Base-by-base conservation (phyloP, 2,888 invertebrate genomes). In the Aplocera efformata region DNA sequence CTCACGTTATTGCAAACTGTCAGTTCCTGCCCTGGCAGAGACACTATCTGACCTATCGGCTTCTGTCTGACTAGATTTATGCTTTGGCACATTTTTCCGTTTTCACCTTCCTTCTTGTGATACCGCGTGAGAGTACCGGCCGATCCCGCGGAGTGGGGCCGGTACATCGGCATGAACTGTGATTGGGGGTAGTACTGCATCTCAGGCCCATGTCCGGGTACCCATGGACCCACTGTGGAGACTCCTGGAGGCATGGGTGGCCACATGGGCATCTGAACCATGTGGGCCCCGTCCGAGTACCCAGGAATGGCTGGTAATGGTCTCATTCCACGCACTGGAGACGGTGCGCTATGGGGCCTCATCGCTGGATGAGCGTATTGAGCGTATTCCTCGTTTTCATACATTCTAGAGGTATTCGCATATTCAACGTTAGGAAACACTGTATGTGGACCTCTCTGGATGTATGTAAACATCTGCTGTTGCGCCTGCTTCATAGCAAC, bases 401-500 rank as follows among this genome's bases (percentile, higher is more conserved):
- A 81, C 60, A 78, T 63, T 38, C 82, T 70, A 29, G 62, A 58
- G 1, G 70, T 72, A 41, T 62, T 67, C 38, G 63, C 60, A 40
- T 74, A 83, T 23, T 82, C 83, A 6, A 79, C 69, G 40, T 76
- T 79, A 0, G 86, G 85, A 34, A 79, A 85, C n/a, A 84, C 81
- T 0, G 84, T 82, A 34, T 84, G 83, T 0, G 86, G 83, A 24
- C 79, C 76, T 50, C 86, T 64, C 52, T 88, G 88, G 24, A 85
- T 61, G 56, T 85, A 88, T 0, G 76, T 68, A 40, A 79, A 84
- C 85, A 89, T 84, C 45, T 88, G 86, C 44, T 88, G 88, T 51
- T 89, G 89, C 0, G 89, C 89, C 63, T 89, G 89, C 46, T 89
- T 89, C 89, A 89, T 89, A 0, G 88, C 88, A 0, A 88, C 89